Conservation (phyloP, 2,888 invertebrate genomes). For the Nemotelus nigrinus region DNA sequence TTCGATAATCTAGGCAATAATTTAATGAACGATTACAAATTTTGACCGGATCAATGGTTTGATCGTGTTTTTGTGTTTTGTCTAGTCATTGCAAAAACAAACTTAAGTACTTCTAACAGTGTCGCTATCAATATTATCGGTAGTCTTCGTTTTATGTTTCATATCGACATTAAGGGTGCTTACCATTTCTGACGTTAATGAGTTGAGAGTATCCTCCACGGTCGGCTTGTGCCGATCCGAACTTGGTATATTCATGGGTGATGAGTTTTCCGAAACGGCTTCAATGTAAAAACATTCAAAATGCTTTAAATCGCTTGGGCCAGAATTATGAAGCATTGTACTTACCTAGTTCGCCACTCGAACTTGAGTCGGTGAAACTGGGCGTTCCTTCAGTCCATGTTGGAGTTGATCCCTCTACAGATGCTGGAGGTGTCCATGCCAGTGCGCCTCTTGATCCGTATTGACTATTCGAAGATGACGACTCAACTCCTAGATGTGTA, state of each 20-base stretch:
- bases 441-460: slow-evolving; percentile 67
- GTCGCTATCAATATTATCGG: slow-evolving; percentile 29
- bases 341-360: slow-evolving; percentile 83
- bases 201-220: slow-evolving; percentile 79
- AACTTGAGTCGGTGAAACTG: slow-evolving; percentile 96
- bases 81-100: not conserved
- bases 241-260: slow-evolving; percentile 65
- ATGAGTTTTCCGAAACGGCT: slow-evolving; percentile 69
- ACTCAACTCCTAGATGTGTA: slow-evolving; percentile 66
- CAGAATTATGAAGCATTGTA: not conserved
- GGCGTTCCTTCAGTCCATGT: slow-evolving; percentile 99
- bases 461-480: slow-evolving; percentile 65
- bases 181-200: slow-evolving; percentile 87
- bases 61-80: slow-evolving; percentile 9
- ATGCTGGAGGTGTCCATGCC: slow-evolving; percentile 84
- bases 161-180: slow-evolving; percentile 60
- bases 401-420: slow-evolving; percentile 91
- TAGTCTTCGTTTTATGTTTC: slow-evolving; percentile 30
- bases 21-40: slow-evolving; percentile 6
- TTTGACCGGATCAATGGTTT: slow-evolving; percentile 9
- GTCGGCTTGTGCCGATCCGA: slow-evolving; percentile 68
- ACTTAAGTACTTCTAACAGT: slow-evolving; percentile 40
- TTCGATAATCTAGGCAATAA: slow-evolving; percentile 14
- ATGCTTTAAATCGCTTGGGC: no score
- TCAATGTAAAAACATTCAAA: not conserved